Percentiles rank a stretch among this genome's conserved stretches.
Evolutionary conservation across 2,888 invertebrate species (phyloP).

Genomic region (Drosophila putrida): DNA sequence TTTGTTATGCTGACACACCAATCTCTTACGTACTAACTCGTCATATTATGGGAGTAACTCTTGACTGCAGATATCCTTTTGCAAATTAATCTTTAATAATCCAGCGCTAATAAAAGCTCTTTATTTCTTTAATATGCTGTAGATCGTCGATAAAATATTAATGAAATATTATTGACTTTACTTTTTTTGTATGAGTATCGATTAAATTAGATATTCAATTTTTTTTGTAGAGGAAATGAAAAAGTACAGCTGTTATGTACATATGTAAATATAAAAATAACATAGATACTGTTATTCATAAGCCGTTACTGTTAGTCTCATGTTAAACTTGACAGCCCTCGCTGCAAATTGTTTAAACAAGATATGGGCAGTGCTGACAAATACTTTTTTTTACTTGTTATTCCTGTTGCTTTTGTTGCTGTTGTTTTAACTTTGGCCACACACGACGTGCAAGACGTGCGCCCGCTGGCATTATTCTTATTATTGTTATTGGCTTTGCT

Average conservation of each 20-base stretch:
- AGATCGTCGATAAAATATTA: too few relatives aligned
- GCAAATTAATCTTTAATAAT: too few relatives aligned
- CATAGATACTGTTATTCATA: constrained; percentile 14
- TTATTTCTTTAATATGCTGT: too few relatives aligned
- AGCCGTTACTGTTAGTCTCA: constrained; percentile 12
- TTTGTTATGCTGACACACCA: too few relatives aligned
- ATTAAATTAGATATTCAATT: background rate
- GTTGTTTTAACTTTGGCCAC: constrained; percentile 57
- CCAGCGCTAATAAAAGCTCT: too few relatives aligned
- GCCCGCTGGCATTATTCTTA: constrained; percentile 58
- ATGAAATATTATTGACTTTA: too few relatives aligned
- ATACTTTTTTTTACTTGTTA: constrained; percentile 29
- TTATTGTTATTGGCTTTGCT: constrained; percentile 37
- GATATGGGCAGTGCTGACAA: constrained; percentile 35
- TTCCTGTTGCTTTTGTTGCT: constrained; percentile 21
- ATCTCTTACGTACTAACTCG: too few relatives aligned
- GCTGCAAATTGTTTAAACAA: constrained; percentile 41
- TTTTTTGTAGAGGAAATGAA: background rate
- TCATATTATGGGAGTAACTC: too few relatives aligned
- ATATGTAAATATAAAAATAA: background rate
- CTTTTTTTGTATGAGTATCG: too few relatives aligned
- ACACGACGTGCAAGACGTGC: constrained; percentile 47
- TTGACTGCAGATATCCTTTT: too few relatives aligned
- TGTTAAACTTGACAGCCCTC: constrained; percentile 1
- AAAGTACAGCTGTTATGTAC: background rate